Evolutionary conservation across 64 coral and sea anemone species (phyloP), one percentile per base, ranked within the genome.

Genomic region (Actinia tenebrosa): DNA sequence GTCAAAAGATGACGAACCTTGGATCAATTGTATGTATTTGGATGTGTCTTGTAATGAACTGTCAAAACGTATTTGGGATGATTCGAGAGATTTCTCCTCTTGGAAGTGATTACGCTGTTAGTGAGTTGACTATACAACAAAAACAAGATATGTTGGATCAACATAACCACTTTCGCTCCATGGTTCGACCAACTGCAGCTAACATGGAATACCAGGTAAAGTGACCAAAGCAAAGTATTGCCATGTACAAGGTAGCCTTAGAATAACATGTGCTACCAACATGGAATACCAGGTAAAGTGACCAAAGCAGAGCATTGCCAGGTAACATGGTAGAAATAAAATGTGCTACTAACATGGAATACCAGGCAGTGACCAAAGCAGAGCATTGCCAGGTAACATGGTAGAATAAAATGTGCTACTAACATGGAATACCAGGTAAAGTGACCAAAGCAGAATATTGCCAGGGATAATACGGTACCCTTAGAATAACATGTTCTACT

Each of bases 131-230:
- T 16, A 19, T 71, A 15, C 53, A 83, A 53, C 62, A 89, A 46
- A 89, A 93, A 83, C 84, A 93, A 66, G 82, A 89, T 10, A 87
- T 93, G 81, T 62, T 93, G 9, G 87, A 85, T 56, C 60, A 84
- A 86, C 87, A 93, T 14, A 93, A 93, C 53, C 83, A 83, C 30
- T 93, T 89, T 86, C 80, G 91, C 47, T 80, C 86, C 13, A 80
- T 80, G 59, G 91, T 93, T 20, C 0, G 53, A 7, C 91, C 91
- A 30, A 16, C 87, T 5, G 91, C 91, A 4, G 91, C 91, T 37
- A 84, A 93, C 56, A 93, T 93, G 91, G 87, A 93, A 53, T 93
- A 86, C 85, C 47, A 88, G 91, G 91, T 93, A 85, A 78, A 7
- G n/a, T 66, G 63, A 23, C 63, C 19, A 22, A 61, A 18, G 16